These are phyloP conservation scores for Drosophila sp. DNA, from an alignment of 1,140 invertebrate species.

Conservation along the genomic window DNA sequence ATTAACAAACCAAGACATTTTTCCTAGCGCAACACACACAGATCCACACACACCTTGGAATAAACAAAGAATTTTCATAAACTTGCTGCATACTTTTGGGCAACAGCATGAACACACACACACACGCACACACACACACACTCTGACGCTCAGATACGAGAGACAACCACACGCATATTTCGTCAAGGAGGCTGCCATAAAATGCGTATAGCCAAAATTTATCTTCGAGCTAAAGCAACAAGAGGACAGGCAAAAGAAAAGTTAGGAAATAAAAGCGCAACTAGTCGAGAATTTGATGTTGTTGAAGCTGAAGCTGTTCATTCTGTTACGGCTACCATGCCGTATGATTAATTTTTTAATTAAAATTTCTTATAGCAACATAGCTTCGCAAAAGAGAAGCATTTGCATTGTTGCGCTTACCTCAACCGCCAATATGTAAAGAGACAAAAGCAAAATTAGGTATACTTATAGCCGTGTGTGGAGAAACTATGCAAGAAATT, in stretches of 20 bases:
- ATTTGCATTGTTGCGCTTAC: constrained; percentile 15
- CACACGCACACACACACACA: constrained; percentile 11
- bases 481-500: not conserved
- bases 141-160: too few relatives aligned
- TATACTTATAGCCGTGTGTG: constrained; percentile 21
- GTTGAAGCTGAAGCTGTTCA: not conserved
- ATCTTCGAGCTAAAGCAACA: constrained; percentile 49
- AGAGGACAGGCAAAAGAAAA: constrained; percentile 7
- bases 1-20: constrained; percentile 80
- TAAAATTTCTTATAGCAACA: constrained; percentile 58
- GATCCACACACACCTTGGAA: constrained; percentile 45
- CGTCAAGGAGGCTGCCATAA: constrained; percentile 67
- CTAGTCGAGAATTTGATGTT: constrained; percentile 15
- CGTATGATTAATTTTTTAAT: constrained; percentile 79
- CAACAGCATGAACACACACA: constrained; percentile 24
- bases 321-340: not conserved
- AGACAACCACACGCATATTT: constrained; percentile 73
- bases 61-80: constrained; percentile 79
- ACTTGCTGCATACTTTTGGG: constrained; percentile 69
- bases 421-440: constrained; percentile 56
- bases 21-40: constrained; percentile 33
- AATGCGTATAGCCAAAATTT: constrained; percentile 65
- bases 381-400: constrained; percentile 24
- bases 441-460: constrained; percentile 4
- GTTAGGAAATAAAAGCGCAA: constrained; percentile 14